Conservation (phyloP, 2,113 vertebrate species). For the Serinus canaria region DNA sequence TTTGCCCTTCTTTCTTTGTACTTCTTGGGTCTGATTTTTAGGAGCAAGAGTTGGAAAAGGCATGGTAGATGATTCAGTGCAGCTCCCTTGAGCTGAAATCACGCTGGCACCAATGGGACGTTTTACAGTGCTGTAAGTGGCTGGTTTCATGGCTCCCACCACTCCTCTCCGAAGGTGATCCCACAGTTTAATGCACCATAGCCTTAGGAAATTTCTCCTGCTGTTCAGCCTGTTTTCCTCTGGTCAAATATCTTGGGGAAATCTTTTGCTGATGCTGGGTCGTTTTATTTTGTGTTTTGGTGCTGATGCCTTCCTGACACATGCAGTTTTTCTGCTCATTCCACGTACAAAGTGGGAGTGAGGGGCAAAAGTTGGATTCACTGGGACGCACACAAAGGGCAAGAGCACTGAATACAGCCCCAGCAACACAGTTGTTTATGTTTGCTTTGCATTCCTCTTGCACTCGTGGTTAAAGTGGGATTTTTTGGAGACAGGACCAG, state of each 20-base stretch:
- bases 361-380: background rate
- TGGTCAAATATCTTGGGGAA: background rate
- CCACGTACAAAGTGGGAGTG: background rate
- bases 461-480: background rate
- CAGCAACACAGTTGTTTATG: background rate
- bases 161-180: background rate
- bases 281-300: background rate
- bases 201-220: background rate
- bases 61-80: slow-evolving; percentile 11
- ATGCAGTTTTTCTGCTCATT: background rate
- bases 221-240: background rate
- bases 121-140: background rate
- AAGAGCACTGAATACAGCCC: fast-evolving
- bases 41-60: background rate
- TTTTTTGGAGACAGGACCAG: background rate
- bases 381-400: background rate
- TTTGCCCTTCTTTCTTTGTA: slow-evolving; percentile 33
- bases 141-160: background rate
- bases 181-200: background rate
- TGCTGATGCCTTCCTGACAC: background rate
- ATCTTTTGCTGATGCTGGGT: background rate
- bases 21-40: slow-evolving; percentile 23
- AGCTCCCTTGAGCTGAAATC: background rate
- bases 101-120: background rate
- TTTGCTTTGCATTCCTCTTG: background rate